Conservation (phyloP, 2,888 invertebrate species). For the Pandemis heparana region DNA sequence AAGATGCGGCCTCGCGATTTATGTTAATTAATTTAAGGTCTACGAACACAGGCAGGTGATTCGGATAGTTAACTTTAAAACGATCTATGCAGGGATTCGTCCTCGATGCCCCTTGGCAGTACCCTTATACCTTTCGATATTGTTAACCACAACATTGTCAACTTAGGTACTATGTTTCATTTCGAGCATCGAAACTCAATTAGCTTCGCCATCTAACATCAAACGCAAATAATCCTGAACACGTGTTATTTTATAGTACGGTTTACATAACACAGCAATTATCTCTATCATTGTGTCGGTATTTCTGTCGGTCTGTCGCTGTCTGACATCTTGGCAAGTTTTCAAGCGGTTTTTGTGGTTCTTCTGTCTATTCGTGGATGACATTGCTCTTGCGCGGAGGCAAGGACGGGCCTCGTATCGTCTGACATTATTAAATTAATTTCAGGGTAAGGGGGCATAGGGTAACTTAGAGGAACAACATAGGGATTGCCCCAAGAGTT, state of each 20-base stretch:
- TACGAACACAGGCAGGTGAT: no score
- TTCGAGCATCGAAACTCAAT: background rate
- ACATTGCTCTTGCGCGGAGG: constrained; percentile 73
- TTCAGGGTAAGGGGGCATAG: background rate
- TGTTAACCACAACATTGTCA: background rate
- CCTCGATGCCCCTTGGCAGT: no score
- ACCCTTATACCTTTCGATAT: no score
- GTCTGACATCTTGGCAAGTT: constrained; percentile 67
- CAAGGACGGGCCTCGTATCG: constrained; percentile 57
- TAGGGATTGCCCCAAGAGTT: background rate
- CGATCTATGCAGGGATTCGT: no score
- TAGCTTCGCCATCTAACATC: background rate
- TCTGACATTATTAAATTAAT: constrained; percentile 24
- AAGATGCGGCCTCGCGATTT: no score
- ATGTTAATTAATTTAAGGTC: no score
- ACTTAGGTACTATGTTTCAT: background rate
- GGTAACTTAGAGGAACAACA: background rate
- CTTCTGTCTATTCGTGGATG: constrained; percentile 73
- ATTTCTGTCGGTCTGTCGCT: constrained; percentile 64
- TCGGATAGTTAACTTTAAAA: no score
- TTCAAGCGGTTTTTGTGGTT: constrained; percentile 69
- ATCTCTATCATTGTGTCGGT: constrained; percentile 60
- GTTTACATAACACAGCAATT: constrained; percentile 41
- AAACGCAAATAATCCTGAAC: background rate
- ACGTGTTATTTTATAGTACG: constrained; percentile 28